Base-by-base conservation (phyloP, 2,888 invertebrate genomes). In the Callosobruchus maculatus region DNA sequence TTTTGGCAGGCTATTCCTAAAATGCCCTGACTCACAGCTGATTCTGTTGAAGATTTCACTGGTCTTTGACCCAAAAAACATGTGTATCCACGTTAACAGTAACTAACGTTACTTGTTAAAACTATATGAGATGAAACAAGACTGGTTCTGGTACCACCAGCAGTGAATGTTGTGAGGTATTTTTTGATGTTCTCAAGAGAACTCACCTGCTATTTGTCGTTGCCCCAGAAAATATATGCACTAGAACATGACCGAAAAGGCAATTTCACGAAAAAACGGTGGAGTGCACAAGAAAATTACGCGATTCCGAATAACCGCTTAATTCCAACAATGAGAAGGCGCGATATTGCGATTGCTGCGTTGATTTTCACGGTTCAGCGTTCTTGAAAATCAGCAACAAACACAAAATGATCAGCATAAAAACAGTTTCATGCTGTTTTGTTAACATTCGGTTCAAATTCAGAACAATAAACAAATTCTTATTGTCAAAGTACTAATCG, bases 401-500 rank as follows among this genome's bases (percentile, higher is more conserved):
- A 49, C 49, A 18, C 49, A 18, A 49, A 49, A 49, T 13, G 49
- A 18, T 18, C 49, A 13, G 18, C 7, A 13, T 49, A 49, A 5
- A 49, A 49, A 49, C 49, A 49, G 3, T 74, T 74, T 74, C 68
- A 66, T 72, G 70, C 71, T 73, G 71, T 69, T 77, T 76, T 69
- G 72, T 73, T 75, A 73, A 74, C 68, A 71, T 71, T 70, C 75
- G 71, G 67, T 74, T 76, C 75, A 77, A 81, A 82, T 81, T 81
- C 75, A 74, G 74, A 77, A 81, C 80, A 80, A 84, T 84, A 86
- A 85, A 85, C 84, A 84, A 82, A 81, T 49, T 49, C 84, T 85
- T 85, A 84, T 85, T 85, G 85, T 85, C 84, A 83, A 84, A 82
- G 77, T 77, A 81, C 78, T 80, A 49, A 82, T 81, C 80, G 82